A percentile compares a stretch with the other conserved stretches of the same genome.
Evolutionary conservation across 2,888 invertebrate species (phyloP).

Genomic region (Drosophila mayaguana): DNA sequence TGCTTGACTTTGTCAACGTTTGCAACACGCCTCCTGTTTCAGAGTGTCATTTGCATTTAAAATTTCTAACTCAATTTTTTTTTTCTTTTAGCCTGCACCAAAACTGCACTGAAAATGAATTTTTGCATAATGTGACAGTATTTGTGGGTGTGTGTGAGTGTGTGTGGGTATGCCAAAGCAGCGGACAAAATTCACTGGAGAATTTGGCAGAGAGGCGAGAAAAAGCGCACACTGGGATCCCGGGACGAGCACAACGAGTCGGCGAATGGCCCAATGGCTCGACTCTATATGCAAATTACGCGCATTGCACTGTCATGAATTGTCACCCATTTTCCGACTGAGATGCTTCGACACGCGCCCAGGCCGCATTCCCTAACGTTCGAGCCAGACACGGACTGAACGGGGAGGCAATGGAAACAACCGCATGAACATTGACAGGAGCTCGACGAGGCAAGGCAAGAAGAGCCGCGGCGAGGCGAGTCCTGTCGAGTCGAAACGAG

Average conservation of each 20-base stretch:
- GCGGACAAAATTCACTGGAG: slow-evolving; percentile 61
- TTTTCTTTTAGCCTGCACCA: slow-evolving; percentile 32
- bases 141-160: slow-evolving; percentile 24
- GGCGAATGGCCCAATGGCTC: slow-evolving; percentile 31
- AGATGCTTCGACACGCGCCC: slow-evolving; percentile 76
- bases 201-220: slow-evolving; percentile 51
- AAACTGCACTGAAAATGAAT: slow-evolving; percentile 50
- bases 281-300: slow-evolving; percentile 78
- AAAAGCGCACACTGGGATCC: slow-evolving; percentile 42
- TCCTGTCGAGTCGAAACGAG: neutral
- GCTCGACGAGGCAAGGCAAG: neutral
- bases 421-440: slow-evolving; percentile 38
- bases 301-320: slow-evolving; percentile 78
- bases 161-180: slow-evolving; percentile 46
- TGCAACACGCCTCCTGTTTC: slow-evolving; percentile 14
- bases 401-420: slow-evolving; percentile 22
- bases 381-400: neutral
- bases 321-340: slow-evolving; percentile 80
- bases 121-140: slow-evolving; percentile 51
- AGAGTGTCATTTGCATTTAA: slow-evolving; percentile 72
- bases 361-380: slow-evolving; percentile 19
- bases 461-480: too few species aligned
- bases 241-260: slow-evolving; percentile 22
- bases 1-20: slow-evolving; percentile 50
- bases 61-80: slow-evolving; percentile 48